A percentile compares a stretch with the other conserved stretches of the same genome.
phyloP scores from a whole-genome alignment of 2,797 vertebrate genomes.

The Jordanella pulchra region DNA sequence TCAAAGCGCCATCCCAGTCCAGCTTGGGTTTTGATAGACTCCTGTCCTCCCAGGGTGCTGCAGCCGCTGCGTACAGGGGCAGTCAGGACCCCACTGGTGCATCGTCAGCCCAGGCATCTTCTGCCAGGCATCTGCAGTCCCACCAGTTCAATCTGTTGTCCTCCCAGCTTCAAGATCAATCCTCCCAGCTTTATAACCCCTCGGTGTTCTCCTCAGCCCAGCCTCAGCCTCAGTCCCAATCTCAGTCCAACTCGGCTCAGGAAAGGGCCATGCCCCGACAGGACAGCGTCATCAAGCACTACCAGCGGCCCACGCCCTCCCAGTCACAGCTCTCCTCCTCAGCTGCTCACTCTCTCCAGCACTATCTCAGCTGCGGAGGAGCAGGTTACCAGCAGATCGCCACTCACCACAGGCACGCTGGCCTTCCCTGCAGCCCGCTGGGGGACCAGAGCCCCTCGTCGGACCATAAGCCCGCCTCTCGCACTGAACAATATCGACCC shows the following conservation, averaged over 20 bases:
- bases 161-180: conserved; percentile 87
- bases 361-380: conserved; percentile 92
- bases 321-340: conserved; percentile 87
- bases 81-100: conserved; percentile 85
- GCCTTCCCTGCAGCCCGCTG: conserved; percentile 90
- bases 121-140: conserved; percentile 87
- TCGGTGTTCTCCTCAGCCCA: conserved; percentile 88
- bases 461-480: conserved; percentile 74
- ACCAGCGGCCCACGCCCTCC: conserved; percentile 88
- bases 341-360: conserved; percentile 90
- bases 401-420: conserved; percentile 83
- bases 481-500: conserved; percentile 86
- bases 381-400: conserved; percentile 90
- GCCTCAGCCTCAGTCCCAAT: conserved; percentile 77
- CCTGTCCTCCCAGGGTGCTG: conserved; percentile 84
- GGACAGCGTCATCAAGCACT: conserved; percentile 96
- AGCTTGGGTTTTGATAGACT: conserved; percentile 92
- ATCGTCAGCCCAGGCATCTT: conserved; percentile 80
- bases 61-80: conserved; percentile 82
- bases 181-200: conserved; percentile 89
- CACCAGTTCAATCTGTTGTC: conserved; percentile 92
- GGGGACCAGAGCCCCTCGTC: conserved; percentile 89
- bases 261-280: conserved; percentile 92
- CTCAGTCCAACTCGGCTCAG: conserved; percentile 83
- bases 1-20: conserved; percentile 90